A percentile compares a stretch with the other conserved stretches of the same genome.
Conservation (phyloP, 2,888 invertebrate genomes). For the Polyommatus icarus region DNA sequence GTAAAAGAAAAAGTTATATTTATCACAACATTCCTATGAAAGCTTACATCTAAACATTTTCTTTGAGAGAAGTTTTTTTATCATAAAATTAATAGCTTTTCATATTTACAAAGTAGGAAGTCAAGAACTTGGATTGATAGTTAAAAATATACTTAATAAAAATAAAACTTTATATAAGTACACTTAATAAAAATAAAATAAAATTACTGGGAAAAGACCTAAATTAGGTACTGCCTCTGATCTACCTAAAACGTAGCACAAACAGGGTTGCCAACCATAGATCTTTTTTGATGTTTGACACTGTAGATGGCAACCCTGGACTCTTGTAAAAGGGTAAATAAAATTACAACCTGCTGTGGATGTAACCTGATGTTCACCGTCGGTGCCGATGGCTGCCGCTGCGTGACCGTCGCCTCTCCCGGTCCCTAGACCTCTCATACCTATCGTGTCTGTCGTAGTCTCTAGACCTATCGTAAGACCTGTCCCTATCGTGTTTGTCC, state of each 20-base stretch:
- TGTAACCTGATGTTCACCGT: slow-evolving; percentile 72
- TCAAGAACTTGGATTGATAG: background rate
- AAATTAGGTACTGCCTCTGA: background rate
- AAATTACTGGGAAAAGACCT: background rate
- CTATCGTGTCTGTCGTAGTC: slow-evolving; percentile 63
- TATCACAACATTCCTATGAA: slow-evolving; percentile 55
- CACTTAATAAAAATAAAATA: too few species aligned
- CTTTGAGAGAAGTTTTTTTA: background rate
- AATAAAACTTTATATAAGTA: too few species aligned
- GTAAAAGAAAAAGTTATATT: slow-evolving; percentile 66
- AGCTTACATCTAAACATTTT: background rate
- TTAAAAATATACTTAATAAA: too few species aligned
- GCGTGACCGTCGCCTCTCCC: slow-evolving; percentile 63
- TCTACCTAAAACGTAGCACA: background rate
- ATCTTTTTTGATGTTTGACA: background rate
- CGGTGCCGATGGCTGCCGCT: slow-evolving; percentile 67
- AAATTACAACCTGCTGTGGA: slow-evolving; percentile 68
- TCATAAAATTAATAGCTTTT: background rate
- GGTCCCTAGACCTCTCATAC: slow-evolving; percentile 74
- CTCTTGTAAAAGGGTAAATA: slow-evolving; percentile 40
- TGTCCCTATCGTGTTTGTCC: slow-evolving; percentile 57
- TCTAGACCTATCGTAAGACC: slow-evolving; percentile 52
- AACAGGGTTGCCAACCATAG: slow-evolving; percentile 11
- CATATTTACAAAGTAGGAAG: background rate
- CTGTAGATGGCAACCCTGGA: slow-evolving; percentile 33